Conservation (phyloP, 2,113 vertebrate genomes). For the Oryzias curvinotus region DNA sequence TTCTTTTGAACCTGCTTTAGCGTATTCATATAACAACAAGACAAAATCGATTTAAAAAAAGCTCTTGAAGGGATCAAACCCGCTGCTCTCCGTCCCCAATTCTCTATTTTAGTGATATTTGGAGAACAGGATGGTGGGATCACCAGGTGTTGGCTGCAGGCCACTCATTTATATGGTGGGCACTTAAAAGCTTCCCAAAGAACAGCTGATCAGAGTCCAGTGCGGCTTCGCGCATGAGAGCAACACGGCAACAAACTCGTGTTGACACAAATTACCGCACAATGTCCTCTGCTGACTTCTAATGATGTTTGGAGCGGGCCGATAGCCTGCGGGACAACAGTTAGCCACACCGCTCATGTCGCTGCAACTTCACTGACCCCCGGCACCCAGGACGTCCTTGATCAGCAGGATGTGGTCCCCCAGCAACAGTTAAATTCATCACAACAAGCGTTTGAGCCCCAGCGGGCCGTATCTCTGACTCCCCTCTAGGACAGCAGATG, state of each 20-base stretch:
- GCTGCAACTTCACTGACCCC: not conserved
- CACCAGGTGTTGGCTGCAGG: no score
- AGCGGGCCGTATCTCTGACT: constrained; percentile 31
- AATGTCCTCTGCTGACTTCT: constrained; percentile 17
- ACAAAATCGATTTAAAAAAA: no score
- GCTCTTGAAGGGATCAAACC: no score
- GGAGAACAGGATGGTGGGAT: no score
- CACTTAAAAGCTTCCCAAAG: not conserved
- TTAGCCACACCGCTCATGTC: not conserved
- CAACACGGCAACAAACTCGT: not conserved
- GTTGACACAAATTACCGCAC: constrained; percentile 7
- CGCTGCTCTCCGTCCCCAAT: no score
- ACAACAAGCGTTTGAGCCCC: constrained; percentile 35
- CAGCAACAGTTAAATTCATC: constrained; percentile 26
- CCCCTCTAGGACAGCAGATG: constrained; percentile 38
- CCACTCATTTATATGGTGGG: no score
- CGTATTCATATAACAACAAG: no score
- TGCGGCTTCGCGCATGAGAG: not conserved
- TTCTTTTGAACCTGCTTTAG: no score
- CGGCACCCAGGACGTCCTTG: constrained; percentile 13
- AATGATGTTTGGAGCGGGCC: constrained; percentile 6
- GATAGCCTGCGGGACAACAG: constrained; percentile 4
- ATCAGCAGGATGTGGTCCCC: constrained; percentile 25
- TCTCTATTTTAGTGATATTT: no score
- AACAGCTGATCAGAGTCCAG: not conserved